Conservation (phyloP, 2,888 invertebrate genomes). For the Rhimphoctona megacephalus region DNA sequence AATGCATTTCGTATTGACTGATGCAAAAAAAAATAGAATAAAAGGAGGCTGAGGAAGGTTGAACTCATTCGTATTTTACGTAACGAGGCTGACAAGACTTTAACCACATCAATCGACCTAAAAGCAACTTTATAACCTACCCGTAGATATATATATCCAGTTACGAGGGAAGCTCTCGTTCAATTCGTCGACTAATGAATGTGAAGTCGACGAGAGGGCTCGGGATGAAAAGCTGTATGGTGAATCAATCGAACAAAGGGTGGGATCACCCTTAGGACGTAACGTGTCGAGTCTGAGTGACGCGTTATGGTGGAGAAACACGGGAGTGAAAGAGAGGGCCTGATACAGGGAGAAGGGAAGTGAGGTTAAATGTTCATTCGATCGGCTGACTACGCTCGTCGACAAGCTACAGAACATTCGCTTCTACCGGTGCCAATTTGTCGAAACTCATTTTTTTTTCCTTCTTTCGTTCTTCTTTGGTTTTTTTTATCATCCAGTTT, state of each 20-base stretch:
- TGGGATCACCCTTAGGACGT: constrained; percentile 59
- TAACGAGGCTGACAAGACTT: constrained; percentile 54
- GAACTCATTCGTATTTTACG: constrained; percentile 15
- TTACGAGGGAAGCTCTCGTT: constrained; percentile 48
- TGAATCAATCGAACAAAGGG: constrained; percentile 68
- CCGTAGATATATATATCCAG: constrained; percentile 12
- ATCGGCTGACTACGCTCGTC: constrained; percentile 64
- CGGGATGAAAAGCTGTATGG: constrained; percentile 64
- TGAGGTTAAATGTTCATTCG: constrained; percentile 63
- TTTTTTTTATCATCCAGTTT: constrained; percentile 34
- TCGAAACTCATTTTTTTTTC: constrained; percentile 50
- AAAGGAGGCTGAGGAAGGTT: not conserved
- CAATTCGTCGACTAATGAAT: constrained; percentile 60
- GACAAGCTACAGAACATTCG: constrained; percentile 46
- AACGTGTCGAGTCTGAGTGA: constrained; percentile 44
- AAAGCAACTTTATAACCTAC: constrained; percentile 43
- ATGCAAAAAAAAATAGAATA: not conserved
- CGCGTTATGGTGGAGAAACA: constrained; percentile 16
- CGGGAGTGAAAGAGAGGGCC: constrained; percentile 7
- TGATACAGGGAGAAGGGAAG: constrained; percentile 29
- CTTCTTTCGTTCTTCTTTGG: constrained; percentile 8
- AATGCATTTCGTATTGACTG: not conserved
- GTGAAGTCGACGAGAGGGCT: constrained; percentile 59
- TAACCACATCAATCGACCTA: constrained; percentile 48
- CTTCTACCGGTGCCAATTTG: constrained; percentile 63